A percentile compares a stretch with the other conserved stretches of the same genome.
phyloP scores from a whole-genome alignment of 2,113 vertebrate genomes.

The Mohoua ochrocephala region DNA sequence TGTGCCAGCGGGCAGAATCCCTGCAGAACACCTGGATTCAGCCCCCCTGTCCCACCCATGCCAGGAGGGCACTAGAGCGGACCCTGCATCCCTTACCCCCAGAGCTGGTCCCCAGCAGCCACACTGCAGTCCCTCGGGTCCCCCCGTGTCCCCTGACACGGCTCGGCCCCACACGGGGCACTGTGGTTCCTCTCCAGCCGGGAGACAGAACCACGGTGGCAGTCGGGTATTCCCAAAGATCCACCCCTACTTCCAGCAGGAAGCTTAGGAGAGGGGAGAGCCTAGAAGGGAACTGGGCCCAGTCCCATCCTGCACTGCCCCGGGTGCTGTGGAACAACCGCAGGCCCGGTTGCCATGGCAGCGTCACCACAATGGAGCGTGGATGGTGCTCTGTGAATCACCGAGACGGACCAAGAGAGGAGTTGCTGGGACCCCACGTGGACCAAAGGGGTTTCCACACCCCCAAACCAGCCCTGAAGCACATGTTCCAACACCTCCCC shows the following conservation, averaged over 20 bases:
- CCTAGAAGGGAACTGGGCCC: background rate
- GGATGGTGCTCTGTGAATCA: background rate
- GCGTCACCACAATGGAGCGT: fast-evolving
- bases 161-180: background rate
- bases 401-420: too few relatives aligned
- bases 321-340: background rate
- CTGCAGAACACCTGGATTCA: background rate
- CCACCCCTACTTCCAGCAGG: background rate
- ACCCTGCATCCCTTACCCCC: background rate
- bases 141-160: fast-evolving
- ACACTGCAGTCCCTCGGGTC: background rate
- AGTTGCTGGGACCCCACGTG: fast-evolving
- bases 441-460: background rate
- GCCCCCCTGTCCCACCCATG: background rate
- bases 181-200: background rate
- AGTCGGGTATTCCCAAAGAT: fast-evolving
- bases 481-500: fast-evolving
- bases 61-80: background rate
- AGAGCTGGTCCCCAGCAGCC: background rate
- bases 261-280: background rate
- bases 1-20: background rate
- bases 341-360: background rate
- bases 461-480: background rate
- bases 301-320: background rate
- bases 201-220: fast-evolving